Conservation (phyloP, 2,888 invertebrate genomes). For the Ormyrus thymus region DNA sequence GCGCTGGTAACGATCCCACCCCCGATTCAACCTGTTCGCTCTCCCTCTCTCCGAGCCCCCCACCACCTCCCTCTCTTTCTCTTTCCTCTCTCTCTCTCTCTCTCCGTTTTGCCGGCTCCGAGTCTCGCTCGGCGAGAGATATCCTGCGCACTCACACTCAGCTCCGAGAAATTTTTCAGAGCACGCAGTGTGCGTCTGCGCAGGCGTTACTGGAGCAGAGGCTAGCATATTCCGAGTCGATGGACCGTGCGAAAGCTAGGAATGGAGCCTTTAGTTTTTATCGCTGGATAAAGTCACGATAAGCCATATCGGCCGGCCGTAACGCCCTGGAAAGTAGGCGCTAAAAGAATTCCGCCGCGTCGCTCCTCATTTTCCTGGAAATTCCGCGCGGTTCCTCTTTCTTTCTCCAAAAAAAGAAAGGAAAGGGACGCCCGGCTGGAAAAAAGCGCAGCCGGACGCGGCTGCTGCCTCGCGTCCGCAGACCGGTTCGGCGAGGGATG, state of each 20-base stretch:
- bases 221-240: constrained; percentile 48
- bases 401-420: no score
- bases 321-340: constrained; percentile 53
- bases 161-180: constrained; percentile 20
- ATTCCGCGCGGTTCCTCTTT: background rate
- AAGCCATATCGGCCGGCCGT: constrained; percentile 69
- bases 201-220: no score
- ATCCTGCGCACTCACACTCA: background rate
- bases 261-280: constrained; percentile 73
- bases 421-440: no score
- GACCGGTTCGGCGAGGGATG: no score
- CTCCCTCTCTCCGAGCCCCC: constrained; percentile 57
- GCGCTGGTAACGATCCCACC: constrained; percentile 71
- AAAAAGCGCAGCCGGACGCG: no score
- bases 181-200: constrained; percentile 9
- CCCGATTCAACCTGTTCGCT: constrained; percentile 62
- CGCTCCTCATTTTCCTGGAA: constrained; percentile 8
- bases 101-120: constrained; percentile 12
- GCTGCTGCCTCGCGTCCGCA: no score
- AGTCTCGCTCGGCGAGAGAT: constrained; percentile 20
- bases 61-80: constrained; percentile 50
- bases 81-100: constrained; percentile 34
- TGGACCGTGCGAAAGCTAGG: constrained; percentile 66
- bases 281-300: constrained; percentile 72
- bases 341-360: constrained; percentile 4